Base-by-base conservation (phyloP, 1,140 invertebrate species). In the Ceratina japonica region DNA sequence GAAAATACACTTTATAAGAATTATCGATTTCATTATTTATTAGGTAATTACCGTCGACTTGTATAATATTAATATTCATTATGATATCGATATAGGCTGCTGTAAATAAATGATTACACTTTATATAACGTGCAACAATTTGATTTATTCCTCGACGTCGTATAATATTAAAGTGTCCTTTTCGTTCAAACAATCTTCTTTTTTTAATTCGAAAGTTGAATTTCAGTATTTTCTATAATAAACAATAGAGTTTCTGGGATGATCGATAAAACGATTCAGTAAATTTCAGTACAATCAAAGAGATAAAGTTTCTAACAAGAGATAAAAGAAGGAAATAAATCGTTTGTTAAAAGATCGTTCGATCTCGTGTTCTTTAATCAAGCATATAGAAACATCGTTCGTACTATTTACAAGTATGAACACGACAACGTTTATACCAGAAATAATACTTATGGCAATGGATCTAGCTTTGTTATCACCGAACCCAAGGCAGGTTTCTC, bases 51-150 rank as follows among this genome's bases (percentile, higher is more conserved):
- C 49, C 20, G n/a, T 31, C n/a, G 18, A 76, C 54, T 69, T 51
- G 52, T 69, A 76, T 59, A 69, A 56, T 69, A 65, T 70, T 59
- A 73, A 44, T 65, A 56, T 56, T 56, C 24, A 66, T 12, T 44
- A 63, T 44, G 13, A 49, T 70, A 69, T 58, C 3, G 4, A 56
- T 54, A 20, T 31, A 63, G 61, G 49, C 24, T 54, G 15, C 12
- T 69, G 66, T 76, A 76, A 69, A 70, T 69, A 76, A 76, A 76
- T 70, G 20, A 76, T 70, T 69, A 74, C 61, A 74, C 61, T 64
- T 64, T 65, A 64, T 16, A 22, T 22, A 63, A 64, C 22, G 61
- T 54, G 18, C 18, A 31, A 76, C 44, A 51, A 51, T 52, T 37
- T 76, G 27, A 31, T 51, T 76, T 76, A 59, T 72, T 70, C 27